A percentile compares a stretch with the other conserved stretches of the same genome.
These are phyloP conservation scores for Drosophila murphyi DNA, from an alignment of 1,140 invertebrate genomes.

Conservation along the genomic window DNA sequence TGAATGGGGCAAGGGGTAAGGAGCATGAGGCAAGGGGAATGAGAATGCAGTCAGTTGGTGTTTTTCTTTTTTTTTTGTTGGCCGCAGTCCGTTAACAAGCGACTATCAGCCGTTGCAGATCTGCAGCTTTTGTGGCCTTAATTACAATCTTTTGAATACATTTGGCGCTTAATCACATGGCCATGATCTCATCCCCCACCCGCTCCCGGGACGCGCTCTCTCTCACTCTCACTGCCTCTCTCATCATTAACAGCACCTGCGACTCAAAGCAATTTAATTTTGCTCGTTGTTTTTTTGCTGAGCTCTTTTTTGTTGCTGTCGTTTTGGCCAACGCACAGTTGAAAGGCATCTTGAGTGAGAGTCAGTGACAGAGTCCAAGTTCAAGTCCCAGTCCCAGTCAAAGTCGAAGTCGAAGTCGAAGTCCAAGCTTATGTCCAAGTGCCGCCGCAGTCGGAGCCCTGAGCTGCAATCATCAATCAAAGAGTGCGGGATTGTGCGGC, in stretches of 20 bases:
- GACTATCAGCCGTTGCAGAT: slow-evolving; percentile 76
- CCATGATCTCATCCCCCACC: slow-evolving; percentile 56
- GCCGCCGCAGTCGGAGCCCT: slow-evolving; percentile 10
- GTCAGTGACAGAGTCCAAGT: slow-evolving; percentile 14
- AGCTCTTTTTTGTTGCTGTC: not conserved
- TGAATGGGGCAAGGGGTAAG: not conserved
- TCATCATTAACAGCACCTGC: slow-evolving; percentile 39
- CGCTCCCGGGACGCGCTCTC: not conserved
- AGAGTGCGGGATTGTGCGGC: slow-evolving; percentile 47
- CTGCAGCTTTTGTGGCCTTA: slow-evolving; percentile 81
- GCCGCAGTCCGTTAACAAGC: slow-evolving; percentile 65
- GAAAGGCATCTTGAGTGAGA: slow-evolving; percentile 61
- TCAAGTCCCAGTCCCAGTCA: not conserved
- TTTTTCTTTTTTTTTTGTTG: slow-evolving; percentile 2
- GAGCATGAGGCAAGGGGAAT: not conserved
- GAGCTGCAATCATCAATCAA: slow-evolving; percentile 81
- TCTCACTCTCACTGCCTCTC: not conserved
- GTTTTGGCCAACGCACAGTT: slow-evolving; percentile 53
- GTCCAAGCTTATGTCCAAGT: not conserved
- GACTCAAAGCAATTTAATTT: slow-evolving; percentile 63
- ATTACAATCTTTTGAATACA: slow-evolving; percentile 83
- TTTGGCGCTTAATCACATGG: slow-evolving; percentile 81
- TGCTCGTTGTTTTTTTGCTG: not conserved
- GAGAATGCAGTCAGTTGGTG: slow-evolving; percentile 31
- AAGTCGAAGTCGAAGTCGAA: not conserved